Percentiles rank a stretch among this genome's conserved stretches.
These are phyloP conservation scores for Thaumatotibia leucotreta DNA, from an alignment of 1,140 invertebrate species.

Conservation along the genomic window DNA sequence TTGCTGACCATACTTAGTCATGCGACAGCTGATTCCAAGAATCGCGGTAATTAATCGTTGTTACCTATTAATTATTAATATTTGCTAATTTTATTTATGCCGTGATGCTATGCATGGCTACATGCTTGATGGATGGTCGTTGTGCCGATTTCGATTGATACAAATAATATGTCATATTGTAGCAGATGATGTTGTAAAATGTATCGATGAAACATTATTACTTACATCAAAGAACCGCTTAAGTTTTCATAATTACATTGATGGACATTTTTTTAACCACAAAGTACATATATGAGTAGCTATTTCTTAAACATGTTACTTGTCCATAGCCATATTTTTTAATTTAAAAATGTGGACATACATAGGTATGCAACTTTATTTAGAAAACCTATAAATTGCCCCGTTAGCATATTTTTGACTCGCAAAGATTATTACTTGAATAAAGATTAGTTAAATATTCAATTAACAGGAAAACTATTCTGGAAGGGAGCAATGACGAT, in stretches of 20 bases:
- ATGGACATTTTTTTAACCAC: too few relatives aligned
- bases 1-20: not conserved
- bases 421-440: slow-evolving; percentile 13
- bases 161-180: too few relatives aligned
- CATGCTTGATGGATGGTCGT: not conserved
- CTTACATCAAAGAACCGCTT: not conserved
- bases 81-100: slow-evolving; percentile 8
- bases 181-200: not conserved
- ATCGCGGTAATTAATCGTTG: not conserved
- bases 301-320: too few relatives aligned
- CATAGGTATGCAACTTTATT: too few relatives aligned
- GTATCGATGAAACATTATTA: not conserved
- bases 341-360: too few relatives aligned
- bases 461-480: slow-evolving; percentile 34
- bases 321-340: too few relatives aligned
- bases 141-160: not conserved
- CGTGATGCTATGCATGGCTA: slow-evolving; percentile 3
- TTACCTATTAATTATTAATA: slow-evolving; percentile 7
- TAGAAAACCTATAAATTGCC: not conserved
- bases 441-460: slow-evolving; percentile 20
- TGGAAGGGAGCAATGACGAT: slow-evolving; percentile 52
- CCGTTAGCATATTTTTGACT: not conserved
- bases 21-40: slow-evolving; percentile 4
- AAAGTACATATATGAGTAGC: too few relatives aligned
- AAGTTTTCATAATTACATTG: too few relatives aligned